Percentiles rank a stretch among this genome's conserved stretches.
These are phyloP conservation scores for Gorilla gorilla DNA, from an alignment of 2,113 vertebrate genomes.

Conservation along the genomic window DNA sequence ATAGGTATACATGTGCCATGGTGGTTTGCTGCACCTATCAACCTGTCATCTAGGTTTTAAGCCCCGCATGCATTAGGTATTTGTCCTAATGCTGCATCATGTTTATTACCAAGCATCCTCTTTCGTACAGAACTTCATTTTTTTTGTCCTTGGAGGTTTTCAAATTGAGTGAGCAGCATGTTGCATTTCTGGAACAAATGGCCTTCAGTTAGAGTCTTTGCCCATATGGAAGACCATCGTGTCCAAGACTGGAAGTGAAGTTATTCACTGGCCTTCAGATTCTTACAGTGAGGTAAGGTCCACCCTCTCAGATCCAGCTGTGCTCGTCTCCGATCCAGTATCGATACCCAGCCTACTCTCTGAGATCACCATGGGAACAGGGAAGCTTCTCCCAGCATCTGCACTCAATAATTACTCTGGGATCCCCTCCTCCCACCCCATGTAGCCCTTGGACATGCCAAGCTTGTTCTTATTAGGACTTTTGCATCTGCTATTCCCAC, in stretches of 20 bases:
- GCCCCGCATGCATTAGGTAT: no score
- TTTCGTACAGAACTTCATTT: rapidly evolving
- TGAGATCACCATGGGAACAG: not conserved
- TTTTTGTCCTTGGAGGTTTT: not conserved
- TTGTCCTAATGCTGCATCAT: not conserved
- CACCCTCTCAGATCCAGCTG: not conserved
- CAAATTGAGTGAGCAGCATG: rapidly evolving
- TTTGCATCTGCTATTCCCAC: not conserved
- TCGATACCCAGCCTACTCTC: not conserved
- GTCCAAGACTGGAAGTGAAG: not conserved
- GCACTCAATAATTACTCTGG: rapidly evolving
- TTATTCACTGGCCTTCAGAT: rapidly evolving
- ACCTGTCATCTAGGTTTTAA: no score
- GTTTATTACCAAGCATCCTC: rapidly evolving
- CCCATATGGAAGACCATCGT: rapidly evolving
- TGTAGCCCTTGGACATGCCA: rapidly evolving
- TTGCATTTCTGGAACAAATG: rapidly evolving
- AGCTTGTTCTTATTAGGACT: not conserved
- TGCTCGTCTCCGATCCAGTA: not conserved
- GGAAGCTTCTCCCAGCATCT: not conserved
- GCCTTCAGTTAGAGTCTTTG: rapidly evolving
- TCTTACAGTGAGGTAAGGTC: not conserved
- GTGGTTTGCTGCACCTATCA: no score
- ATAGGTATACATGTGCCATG: no score
- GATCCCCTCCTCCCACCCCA: no score